Base-by-base conservation (phyloP, 2,113 vertebrate species). In the Cyanoderma ruficeps region DNA sequence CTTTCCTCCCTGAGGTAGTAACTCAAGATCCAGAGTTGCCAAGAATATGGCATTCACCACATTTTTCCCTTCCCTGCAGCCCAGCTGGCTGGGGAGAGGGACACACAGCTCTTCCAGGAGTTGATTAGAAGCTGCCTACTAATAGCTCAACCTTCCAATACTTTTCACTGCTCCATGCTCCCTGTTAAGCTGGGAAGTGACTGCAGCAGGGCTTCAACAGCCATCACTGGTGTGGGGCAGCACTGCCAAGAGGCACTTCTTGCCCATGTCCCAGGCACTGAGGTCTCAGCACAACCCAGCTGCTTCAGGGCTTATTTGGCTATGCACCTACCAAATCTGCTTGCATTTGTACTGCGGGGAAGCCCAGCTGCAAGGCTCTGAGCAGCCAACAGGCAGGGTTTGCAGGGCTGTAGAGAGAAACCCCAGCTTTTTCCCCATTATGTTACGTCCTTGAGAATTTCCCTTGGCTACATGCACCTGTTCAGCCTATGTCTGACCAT, bases 351-450 rank as follows among this genome's bases (percentile, higher is more conserved):
- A 12, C 18, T 7, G 50, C 6, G 2, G 33, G 52, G 46, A 30
- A 37, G 31, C 27, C 35, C 2, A 2, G 50, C 60, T 6, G 5
- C 47, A 1, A 31, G 50, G 87, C 60, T 83, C 50, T 5, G 35
- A 31, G 69, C 22, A 49, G 31, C 22, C 2, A 2, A 2, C 35
- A 64, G 59, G 46, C 65, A 69, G 28, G 1, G 0, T 65, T 56
- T 61, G 37, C 30, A 69, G 86, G 65, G 6, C 47, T 16, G 2
- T n/a, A 15, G 33, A n/a, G 11, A 12, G 53, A 27, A 63, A 3
- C 0, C 2, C 11, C 21, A 50, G 10, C 15, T 75, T 69, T 85
- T 49, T 0, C 27, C 18, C 17, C 6, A 5, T 4, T 60, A 0
- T 30, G 13, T 56, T 46, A 21, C 41, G 52, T 55, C 14, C 20